These are phyloP conservation scores for Holcopasites calliopsidis DNA, from an alignment of 1,140 invertebrate species.

Conservation along the genomic window DNA sequence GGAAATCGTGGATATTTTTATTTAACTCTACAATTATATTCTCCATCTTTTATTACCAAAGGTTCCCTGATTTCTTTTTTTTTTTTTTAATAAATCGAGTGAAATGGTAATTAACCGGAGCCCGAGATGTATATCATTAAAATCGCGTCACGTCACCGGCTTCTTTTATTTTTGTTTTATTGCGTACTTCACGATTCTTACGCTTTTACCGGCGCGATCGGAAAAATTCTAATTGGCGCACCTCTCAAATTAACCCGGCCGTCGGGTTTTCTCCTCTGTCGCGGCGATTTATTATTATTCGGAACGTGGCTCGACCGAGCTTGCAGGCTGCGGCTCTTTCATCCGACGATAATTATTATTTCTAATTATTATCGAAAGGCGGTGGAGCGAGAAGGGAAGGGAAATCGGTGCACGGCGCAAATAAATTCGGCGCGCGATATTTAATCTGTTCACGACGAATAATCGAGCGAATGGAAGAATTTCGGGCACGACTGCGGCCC, in stretches of 20 bases:
- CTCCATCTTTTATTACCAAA: no score
- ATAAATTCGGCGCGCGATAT: conserved; percentile 47
- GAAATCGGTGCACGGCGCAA: neutral
- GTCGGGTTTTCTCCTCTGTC: neutral
- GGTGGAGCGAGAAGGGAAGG: neutral
- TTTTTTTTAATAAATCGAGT: conserved; percentile 30
- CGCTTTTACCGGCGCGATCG: conserved; percentile 25
- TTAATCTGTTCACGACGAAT: conserved; percentile 34
- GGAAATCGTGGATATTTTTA: no score
- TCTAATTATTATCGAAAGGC: conserved; percentile 45
- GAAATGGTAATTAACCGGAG: conserved; percentile 12
- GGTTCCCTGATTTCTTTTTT: no score
- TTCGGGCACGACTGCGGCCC: neutral
- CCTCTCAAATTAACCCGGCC: conserved; percentile 38
- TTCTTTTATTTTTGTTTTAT: conserved; percentile 8
- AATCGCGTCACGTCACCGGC: neutral
- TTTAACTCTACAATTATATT: no score
- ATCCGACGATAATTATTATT: conserved; percentile 53
- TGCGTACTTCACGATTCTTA: conserved; percentile 23
- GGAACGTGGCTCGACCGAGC: no score
- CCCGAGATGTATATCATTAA: conserved; percentile 9
- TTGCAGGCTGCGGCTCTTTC: neutral
- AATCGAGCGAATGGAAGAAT: conserved; percentile 35
- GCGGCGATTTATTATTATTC: conserved; percentile 36
- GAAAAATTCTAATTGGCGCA: conserved; percentile 45